Percentiles rank a stretch among this genome's conserved stretches.
Conservation (phyloP, 1,140 invertebrate genomes). For the Micrasema longulum region DNA sequence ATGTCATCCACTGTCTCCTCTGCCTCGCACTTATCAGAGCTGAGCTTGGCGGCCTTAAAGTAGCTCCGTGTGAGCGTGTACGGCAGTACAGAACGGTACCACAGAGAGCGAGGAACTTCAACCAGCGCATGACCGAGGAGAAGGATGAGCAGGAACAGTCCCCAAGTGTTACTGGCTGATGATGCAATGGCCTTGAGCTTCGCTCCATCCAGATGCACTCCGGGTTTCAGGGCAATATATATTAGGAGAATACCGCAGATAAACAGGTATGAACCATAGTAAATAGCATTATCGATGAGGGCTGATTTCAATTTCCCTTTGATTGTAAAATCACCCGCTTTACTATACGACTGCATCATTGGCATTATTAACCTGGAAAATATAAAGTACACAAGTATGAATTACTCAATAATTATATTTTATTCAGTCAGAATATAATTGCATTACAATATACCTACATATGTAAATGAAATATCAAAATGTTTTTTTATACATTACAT, state of each 20-base stretch:
- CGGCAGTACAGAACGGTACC: conserved; percentile 85
- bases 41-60: conserved; percentile 97
- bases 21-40: conserved; percentile 95
- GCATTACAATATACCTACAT: too few relatives aligned
- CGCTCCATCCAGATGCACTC: conserved; percentile 89
- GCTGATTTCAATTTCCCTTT: conserved; percentile 96
- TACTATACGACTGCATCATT: conserved; percentile 98
- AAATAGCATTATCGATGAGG: conserved; percentile 96
- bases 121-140: conserved; percentile 97
- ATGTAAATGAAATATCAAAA: too few relatives aligned
- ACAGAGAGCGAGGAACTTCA: conserved; percentile 91
- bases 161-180: conserved; percentile 99
- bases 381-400: too few relatives aligned
- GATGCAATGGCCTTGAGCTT: conserved; percentile 97
- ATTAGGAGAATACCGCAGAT: conserved; percentile 95
- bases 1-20: conserved; percentile 96
- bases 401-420: too few relatives aligned
- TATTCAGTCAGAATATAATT: too few relatives aligned
- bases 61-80: conserved; percentile 90
- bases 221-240: conserved; percentile 92
- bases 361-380: conserved; percentile 90
- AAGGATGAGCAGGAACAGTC: conserved; percentile 93
- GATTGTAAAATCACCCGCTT: conserved; percentile 97
- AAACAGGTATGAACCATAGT: conserved; percentile 96
- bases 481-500: too few relatives aligned